Percentiles rank a stretch among this genome's conserved stretches.
These are phyloP conservation scores for Biston stratarius DNA, from an alignment of 2,888 invertebrate genomes.

Conservation along the genomic window DNA sequence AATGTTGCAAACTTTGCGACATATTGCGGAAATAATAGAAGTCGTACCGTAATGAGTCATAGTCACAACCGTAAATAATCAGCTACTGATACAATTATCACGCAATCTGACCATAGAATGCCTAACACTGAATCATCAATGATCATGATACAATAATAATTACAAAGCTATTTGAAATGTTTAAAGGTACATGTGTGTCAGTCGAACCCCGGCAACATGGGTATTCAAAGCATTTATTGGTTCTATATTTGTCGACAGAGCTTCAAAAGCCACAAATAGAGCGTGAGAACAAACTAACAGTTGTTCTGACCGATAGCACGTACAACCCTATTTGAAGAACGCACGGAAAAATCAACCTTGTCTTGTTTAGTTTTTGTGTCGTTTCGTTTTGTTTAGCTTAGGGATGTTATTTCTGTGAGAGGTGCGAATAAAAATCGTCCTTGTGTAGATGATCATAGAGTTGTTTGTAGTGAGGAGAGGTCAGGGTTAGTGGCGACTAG, in stretches of 20 bases:
- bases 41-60: constrained; percentile 6
- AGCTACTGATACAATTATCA: constrained; percentile 1
- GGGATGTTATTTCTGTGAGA: constrained; percentile 15
- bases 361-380: constrained; percentile 26
- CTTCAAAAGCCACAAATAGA: constrained; percentile 69
- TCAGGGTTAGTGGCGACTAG: constrained; percentile 46
- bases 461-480: constrained; percentile 39
- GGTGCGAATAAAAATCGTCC: constrained; percentile 49
- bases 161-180: constrained; percentile 15
- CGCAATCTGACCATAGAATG: constrained; percentile 7
- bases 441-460: constrained; percentile 50
- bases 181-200: constrained; percentile 21
- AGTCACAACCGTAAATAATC: constrained; percentile 1
- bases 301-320: constrained; percentile 59
- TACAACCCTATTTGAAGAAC: constrained; percentile 50
- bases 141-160: constrained; percentile 12
- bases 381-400: constrained; percentile 27
- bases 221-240: constrained; percentile 59
- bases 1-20: not conserved
- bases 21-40: not conserved
- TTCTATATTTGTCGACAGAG: constrained; percentile 58
- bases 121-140: constrained; percentile 21
- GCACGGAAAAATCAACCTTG: constrained; percentile 53
- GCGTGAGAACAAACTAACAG: constrained; percentile 69
- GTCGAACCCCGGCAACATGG: constrained; percentile 44